Evolutionary conservation across 2,797 vertebrate species (phyloP).

Genomic region (Sternarchorhynchus goeldii): DNA sequence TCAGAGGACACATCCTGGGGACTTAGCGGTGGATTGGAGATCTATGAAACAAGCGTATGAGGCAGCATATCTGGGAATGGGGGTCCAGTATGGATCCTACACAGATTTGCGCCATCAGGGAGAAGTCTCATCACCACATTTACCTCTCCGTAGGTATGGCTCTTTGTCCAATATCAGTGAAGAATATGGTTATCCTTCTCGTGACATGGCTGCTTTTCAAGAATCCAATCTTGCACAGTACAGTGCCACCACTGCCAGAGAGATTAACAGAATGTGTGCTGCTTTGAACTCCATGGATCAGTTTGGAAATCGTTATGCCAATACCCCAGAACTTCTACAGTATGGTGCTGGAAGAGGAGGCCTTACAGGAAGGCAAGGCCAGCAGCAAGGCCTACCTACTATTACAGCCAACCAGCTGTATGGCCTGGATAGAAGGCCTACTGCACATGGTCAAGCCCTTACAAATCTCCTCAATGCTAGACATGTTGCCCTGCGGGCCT

Average conservation of each 20-base stretch:
- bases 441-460: conserved; percentile 79
- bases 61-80: conserved; percentile 85
- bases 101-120: conserved; percentile 92
- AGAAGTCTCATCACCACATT: conserved; percentile 80
- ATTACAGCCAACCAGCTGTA: conserved; percentile 86
- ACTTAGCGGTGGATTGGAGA: conserved; percentile 87
- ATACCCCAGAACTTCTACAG: conserved; percentile 81
- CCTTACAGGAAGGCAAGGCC: conserved; percentile 73
- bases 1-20: conserved; percentile 80
- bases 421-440: conserved; percentile 83
- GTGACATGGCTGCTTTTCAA: conserved; percentile 81
- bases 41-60: conserved; percentile 92
- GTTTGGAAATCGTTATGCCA: conserved; percentile 84
- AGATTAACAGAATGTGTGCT: conserved; percentile 98
- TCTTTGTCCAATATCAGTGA: conserved; percentile 97
- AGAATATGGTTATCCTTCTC: conserved; percentile 83
- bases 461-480: conserved; percentile 84
- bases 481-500: conserved; percentile 83
- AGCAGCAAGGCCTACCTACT: conserved; percentile 82
- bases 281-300: conserved; percentile 97
- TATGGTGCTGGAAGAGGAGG: conserved; percentile 80
- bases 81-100: conserved; percentile 94
- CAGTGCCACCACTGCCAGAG: conserved; percentile 95
- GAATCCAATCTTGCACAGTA: conserved; percentile 96
- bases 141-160: conserved; percentile 92